Evolutionary conservation across 2,797 vertebrate genomes (phyloP).

Genomic region (Apogon talboti): DNA sequence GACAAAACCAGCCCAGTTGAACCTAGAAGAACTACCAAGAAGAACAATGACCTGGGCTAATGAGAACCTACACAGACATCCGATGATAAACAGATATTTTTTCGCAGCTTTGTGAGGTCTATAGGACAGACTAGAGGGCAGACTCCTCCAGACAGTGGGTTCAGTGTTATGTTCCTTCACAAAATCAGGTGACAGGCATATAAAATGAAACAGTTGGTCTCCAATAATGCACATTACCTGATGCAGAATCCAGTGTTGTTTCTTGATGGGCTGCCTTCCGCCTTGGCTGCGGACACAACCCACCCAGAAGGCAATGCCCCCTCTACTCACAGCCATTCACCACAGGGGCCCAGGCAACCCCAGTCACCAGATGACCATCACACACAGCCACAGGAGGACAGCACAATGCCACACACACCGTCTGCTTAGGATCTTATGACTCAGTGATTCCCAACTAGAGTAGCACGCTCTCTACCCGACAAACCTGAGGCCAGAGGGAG

Average conservation of each 20-base stretch:
- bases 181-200: neutral
- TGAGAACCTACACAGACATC: no score
- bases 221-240: slow-evolving; percentile 69
- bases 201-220: neutral
- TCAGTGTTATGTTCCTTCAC: no score
- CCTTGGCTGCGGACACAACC: slow-evolving; percentile 75
- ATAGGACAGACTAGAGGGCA: no score
- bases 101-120: no score
- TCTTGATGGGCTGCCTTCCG: slow-evolving; percentile 64
- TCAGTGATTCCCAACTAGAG: slow-evolving; percentile 1
- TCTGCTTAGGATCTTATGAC: neutral
- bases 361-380: slow-evolving; percentile 71
- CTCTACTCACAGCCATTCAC: slow-evolving; percentile 86
- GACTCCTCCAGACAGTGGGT: no score
- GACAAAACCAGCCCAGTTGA: no score
- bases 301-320: slow-evolving; percentile 80
- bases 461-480: neutral
- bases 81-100: no score
- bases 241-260: slow-evolving; percentile 64
- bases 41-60: no score
- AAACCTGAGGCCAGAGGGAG: slow-evolving; percentile 30
- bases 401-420: neutral
- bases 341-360: slow-evolving; percentile 61
- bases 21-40: no score
- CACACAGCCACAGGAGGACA: slow-evolving; percentile 18